A percentile compares a stretch with the other conserved stretches of the same genome.
phyloP scores from a whole-genome alignment of 2,113 vertebrate species.

The Brienomyrus brachyistius region DNA sequence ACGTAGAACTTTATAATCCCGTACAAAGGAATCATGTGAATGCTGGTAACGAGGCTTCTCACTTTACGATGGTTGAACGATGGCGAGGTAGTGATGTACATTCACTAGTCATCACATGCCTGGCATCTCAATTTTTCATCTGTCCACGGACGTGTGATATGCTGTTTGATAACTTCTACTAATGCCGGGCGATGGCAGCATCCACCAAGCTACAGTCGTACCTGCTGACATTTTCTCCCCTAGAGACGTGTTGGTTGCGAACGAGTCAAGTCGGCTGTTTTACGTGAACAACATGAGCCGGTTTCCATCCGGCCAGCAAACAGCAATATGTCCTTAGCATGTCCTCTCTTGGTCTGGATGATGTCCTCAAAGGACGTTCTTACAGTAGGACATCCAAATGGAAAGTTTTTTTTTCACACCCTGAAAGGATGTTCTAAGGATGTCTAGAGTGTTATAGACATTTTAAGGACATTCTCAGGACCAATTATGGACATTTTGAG shows the following conservation, averaged over 20 bases:
- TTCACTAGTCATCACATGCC: neutral
- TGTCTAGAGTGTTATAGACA: no score
- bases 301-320: no score
- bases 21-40: neutral
- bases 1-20: neutral
- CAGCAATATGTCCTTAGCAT: no score
- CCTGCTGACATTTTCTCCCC: no score
- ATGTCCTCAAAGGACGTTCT: no score
- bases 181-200: neutral
- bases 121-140: neutral
- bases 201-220: neutral
- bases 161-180: neutral
- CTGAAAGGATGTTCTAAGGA: no score
- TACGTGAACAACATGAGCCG: no score
- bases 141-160: neutral
- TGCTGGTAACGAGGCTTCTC: neutral
- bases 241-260: no score
- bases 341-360: no score
- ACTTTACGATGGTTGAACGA: neutral
- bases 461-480: neutral
- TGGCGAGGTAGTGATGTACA: neutral
- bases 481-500: neutral
- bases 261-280: no score
- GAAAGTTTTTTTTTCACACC: no score
- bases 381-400: no score